phyloP scores from a whole-genome alignment of 2,113 vertebrate species.

The Colius striatus region DNA sequence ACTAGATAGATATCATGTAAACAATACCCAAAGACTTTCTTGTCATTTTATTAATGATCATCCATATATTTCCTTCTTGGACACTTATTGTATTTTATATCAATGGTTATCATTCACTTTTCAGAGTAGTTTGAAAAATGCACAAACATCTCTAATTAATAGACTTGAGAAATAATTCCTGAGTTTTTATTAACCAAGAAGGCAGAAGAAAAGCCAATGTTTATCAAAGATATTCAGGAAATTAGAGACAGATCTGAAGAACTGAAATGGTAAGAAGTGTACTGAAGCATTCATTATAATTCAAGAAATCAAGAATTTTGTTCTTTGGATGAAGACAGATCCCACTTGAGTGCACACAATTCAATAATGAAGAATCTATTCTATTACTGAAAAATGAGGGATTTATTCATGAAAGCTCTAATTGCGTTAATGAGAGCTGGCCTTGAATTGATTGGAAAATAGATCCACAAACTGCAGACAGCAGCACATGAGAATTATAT shows the following conservation, averaged over 20 bases:
- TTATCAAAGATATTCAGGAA: constrained; percentile 37
- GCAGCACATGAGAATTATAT: not conserved
- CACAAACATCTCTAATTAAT: not conserved
- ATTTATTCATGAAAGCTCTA: constrained; percentile 57
- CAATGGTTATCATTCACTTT: not conserved
- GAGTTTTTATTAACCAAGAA: constrained; percentile 34
- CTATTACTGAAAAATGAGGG: constrained; percentile 28
- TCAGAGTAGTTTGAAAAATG: not conserved
- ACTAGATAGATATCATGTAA: not conserved
- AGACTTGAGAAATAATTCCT: not conserved
- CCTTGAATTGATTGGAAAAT: constrained; percentile 48
- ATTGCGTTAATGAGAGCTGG: constrained; percentile 24
- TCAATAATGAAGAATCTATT: constrained; percentile 58
- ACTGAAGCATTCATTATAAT: not conserved
- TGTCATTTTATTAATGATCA: not conserved
- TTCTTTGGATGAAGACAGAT: constrained; percentile 6
- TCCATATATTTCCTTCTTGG: not conserved
- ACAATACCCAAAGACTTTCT: not conserved
- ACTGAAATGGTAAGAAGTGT: not conserved
- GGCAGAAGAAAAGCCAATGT: not conserved
- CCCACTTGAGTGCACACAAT: not conserved
- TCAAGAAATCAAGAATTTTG: constrained; percentile 2
- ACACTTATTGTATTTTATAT: not conserved
- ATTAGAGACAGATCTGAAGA: constrained; percentile 16
- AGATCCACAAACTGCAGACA: constrained; percentile 20